Conservation (phyloP, 2,888 invertebrate genomes). For the Megalurothrips usitatus region DNA sequence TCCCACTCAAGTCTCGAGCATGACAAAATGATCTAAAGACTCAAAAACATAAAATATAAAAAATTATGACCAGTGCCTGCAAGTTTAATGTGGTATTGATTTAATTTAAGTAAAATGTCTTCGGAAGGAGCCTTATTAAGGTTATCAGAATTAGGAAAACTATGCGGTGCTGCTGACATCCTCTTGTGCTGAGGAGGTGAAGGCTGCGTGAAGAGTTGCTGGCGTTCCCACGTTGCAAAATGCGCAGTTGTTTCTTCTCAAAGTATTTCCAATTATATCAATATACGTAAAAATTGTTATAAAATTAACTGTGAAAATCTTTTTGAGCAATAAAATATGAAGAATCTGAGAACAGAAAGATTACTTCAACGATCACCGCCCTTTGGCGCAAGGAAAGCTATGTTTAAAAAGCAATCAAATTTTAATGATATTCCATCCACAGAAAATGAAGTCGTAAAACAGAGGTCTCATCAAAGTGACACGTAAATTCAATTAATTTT, state of each 20-base stretch:
- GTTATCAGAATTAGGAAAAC: background rate
- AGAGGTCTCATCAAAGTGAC: background rate
- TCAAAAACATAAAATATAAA: background rate
- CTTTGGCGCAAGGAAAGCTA: background rate
- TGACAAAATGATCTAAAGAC: background rate
- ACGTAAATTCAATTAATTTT: conserved; percentile 20
- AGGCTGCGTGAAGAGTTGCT: background rate
- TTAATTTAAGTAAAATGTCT: background rate
- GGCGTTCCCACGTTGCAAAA: background rate
- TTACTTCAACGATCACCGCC: conserved; percentile 1
- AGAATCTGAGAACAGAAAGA: background rate
- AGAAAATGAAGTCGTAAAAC: conserved; percentile 13
- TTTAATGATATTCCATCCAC: conserved; percentile 2
- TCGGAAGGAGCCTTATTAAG: background rate
- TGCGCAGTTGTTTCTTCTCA: background rate
- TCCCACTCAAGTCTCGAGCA: background rate
- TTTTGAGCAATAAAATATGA: conserved; percentile 1
- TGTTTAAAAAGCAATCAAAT: conserved; percentile 1
- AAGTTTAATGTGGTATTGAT: background rate
- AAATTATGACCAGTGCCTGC: background rate
- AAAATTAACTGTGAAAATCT: background rate
- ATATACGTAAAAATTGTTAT: background rate
- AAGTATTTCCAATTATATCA: background rate
- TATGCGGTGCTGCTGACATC: background rate
- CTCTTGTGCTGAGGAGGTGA: background rate